A percentile compares a stretch with the other conserved stretches of the same genome.
Conservation (phyloP, 2,797 vertebrate genomes). For the Echeneis naucrates region DNA sequence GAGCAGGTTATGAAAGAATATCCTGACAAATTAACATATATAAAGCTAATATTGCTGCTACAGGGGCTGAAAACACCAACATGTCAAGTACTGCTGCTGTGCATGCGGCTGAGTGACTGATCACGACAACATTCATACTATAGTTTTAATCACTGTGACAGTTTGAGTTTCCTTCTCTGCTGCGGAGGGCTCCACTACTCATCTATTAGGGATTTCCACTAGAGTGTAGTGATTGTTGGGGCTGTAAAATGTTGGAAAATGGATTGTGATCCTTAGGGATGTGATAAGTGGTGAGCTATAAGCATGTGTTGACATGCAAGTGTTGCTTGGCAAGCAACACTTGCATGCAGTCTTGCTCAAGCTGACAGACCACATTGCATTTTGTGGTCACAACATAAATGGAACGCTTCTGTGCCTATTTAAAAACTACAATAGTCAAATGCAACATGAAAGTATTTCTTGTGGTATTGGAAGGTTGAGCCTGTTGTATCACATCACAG, state of each 20-base stretch:
- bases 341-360: no score
- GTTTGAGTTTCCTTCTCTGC: background rate
- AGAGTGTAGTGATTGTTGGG: conserved; percentile 1
- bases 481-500: background rate
- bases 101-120: conserved; percentile 46
- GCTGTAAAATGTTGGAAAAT: conserved; percentile 19
- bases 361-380: background rate
- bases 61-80: background rate
- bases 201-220: background rate
- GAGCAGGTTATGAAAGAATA: conserved; percentile 16
- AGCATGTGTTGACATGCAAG: conserved; percentile 14
- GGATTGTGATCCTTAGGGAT: conserved; percentile 34
- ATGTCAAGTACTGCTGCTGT: conserved; percentile 28
- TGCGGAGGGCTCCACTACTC: background rate
- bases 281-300: conserved; percentile 21
- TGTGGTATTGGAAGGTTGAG: background rate
- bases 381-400: background rate
- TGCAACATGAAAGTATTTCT: background rate
- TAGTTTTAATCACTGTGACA: background rate
- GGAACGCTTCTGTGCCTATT: background rate
- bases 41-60: background rate
- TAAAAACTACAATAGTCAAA: background rate
- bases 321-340: no score
- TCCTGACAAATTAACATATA: background rate
- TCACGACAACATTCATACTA: background rate